Conservation (phyloP, 2,888 invertebrate species). For the Trichopria drosophilae region DNA sequence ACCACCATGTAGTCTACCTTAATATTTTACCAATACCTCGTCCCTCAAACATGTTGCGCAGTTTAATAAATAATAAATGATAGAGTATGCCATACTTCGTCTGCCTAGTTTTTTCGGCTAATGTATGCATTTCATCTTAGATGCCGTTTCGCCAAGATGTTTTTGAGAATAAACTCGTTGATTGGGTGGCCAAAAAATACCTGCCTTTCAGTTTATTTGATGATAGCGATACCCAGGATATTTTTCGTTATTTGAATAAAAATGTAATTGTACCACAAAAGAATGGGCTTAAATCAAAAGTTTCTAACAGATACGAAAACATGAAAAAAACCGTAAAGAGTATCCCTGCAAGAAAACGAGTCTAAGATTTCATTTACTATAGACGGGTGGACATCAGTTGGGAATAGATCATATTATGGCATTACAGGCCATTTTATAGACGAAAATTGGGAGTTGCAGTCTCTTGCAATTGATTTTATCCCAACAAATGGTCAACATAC, state of each 20-base stretch:
- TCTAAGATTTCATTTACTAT: conserved; percentile 1
- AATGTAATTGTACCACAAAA: not conserved
- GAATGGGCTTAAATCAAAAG: too few species aligned
- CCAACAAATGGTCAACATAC: not conserved
- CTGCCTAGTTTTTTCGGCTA: too few species aligned
- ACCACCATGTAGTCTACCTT: too few species aligned
- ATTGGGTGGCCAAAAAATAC: not conserved
- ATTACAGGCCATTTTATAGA: conserved; percentile 5
- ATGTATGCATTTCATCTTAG: conserved; percentile 1
- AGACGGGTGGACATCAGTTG: not conserved
- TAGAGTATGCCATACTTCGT: too few species aligned
- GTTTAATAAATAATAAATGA: too few species aligned
- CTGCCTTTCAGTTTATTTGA: conserved; percentile 1
- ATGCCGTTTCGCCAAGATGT: not conserved
- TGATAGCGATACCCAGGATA: not conserved
- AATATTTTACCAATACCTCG: too few species aligned
- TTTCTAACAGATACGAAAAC: not conserved
- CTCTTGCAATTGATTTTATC: not conserved
- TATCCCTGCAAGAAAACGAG: conserved; percentile 1
- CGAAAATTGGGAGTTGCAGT: too few species aligned
- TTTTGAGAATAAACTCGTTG: not conserved
- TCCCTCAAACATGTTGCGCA: too few species aligned
- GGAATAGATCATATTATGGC: not conserved
- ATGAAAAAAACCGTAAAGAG: not conserved
- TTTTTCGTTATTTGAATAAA: not conserved